Conservation (phyloP, 1,140 invertebrate genomes). For the Armadillidium nasatum region DNA sequence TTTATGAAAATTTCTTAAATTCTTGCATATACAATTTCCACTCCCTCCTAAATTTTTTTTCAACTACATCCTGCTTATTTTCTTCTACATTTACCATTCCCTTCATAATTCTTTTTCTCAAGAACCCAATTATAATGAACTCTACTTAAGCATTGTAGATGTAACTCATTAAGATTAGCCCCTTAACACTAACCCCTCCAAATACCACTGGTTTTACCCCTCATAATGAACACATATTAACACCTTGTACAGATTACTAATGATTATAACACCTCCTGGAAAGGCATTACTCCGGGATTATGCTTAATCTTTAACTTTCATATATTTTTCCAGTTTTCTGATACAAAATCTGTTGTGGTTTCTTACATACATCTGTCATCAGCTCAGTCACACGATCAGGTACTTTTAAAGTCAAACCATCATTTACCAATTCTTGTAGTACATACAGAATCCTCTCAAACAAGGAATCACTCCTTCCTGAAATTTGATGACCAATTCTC, state of each 20-base stretch:
- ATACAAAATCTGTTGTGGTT: not conserved
- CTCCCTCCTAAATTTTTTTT: no score
- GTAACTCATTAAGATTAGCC: not conserved
- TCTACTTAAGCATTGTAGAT: not conserved
- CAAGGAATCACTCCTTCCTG: not conserved
- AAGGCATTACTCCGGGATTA: not conserved
- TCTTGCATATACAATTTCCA: no score
- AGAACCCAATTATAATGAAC: not conserved
- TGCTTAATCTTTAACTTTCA: not conserved
- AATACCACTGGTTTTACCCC: not conserved
- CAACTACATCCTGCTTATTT: no score
- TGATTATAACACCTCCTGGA: not conserved
- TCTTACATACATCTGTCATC: not conserved
- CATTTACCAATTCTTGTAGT: not conserved
- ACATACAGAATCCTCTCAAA: not conserved
- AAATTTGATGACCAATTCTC: no score
- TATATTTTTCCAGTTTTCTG: not conserved
- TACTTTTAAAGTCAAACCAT: not conserved
- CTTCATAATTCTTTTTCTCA: no score
- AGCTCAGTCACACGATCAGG: no score
- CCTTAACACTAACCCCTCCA: not conserved
- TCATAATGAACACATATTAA: not conserved
- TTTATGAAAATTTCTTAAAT: no score
- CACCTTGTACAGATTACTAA: not conserved
- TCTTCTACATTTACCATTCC: no score